phyloP scores from a whole-genome alignment of 2,797 vertebrate species.

The Oryzias dopingdopingensis region DNA sequence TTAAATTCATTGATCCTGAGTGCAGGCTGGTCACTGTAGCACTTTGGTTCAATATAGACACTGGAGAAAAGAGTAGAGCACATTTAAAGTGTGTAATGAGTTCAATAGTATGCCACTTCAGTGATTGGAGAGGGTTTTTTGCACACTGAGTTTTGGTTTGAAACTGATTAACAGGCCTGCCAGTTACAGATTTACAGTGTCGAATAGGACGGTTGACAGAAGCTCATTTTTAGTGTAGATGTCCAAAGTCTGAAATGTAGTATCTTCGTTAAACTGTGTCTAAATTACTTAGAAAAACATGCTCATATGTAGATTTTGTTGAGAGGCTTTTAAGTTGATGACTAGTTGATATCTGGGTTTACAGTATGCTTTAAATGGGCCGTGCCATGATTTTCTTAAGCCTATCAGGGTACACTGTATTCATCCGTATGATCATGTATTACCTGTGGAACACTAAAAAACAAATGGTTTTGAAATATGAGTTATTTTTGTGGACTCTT shows the following conservation, averaged over 20 bases:
- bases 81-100: neutral
- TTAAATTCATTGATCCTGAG: slow-evolving; percentile 35
- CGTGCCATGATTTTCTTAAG: too few relatives aligned
- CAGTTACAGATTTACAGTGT: slow-evolving; percentile 29
- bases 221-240: neutral
- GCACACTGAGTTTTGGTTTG: neutral
- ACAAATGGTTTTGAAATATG: too few relatives aligned
- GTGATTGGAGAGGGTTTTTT: slow-evolving; percentile 1
- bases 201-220: neutral
- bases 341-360: too few relatives aligned
- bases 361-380: too few relatives aligned
- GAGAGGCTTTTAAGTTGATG: too few relatives aligned
- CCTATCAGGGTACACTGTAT: too few relatives aligned
- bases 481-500: too few relatives aligned
- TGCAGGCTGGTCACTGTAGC: neutral
- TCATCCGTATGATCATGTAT: too few relatives aligned
- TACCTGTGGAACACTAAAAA: too few relatives aligned
- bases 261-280: neutral
- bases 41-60: neutral
- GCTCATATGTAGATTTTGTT: neutral
- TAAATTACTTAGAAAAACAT: neutral
- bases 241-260: slow-evolving; percentile 1
- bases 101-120: neutral
- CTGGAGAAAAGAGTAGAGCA: neutral
- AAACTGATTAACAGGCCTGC: slow-evolving; percentile 33